Evolutionary conservation across 1,140 invertebrate species (phyloP), one percentile per base, ranked within the genome.

Genomic region (Saxidomus purpurata): DNA sequence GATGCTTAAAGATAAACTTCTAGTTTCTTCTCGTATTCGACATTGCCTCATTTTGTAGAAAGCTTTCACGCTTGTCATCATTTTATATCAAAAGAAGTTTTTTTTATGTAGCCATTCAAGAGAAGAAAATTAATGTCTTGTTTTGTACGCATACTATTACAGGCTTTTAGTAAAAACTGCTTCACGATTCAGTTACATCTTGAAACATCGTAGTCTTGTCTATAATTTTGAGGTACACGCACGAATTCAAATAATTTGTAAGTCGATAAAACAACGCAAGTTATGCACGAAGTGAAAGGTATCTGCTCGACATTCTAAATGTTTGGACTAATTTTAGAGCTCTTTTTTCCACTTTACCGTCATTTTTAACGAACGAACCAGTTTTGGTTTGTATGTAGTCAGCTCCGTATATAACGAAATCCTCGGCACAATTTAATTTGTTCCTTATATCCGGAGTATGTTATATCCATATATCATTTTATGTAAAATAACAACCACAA

Each of bases 121-220:
- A 40, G 22, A 19, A 71, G 36, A 71, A 38, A 71, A 71, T 71
- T 71, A 71, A 38, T 71, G 67, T 71, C 34, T 71, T 71, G 36
- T 28, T 71, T 15, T 3, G 34, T 19, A n/a, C 17, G 67, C 22
- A 22, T 31, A 36, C 63, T 67, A 31, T 67, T 67, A 67, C 63
- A 67, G 13, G 63, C 13, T 38, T 71, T 15, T 71, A 28, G 19
- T 4, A 71, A 71, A 36, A 36, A 38, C 67, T 38, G 34, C 34
- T 38, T 71, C 67, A 38, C 67, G 67, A 38, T 71, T 71, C 67
- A 71, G 25, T 71, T 28, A 40, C 36, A 71, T 71, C 17, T 71
- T 28, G n/a, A 63, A 28, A 63, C 59, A 28, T 38, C 36, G 19
- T 25, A 36, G 11, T 38, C 34, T 22, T 71, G 67, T 71, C 34